Base-by-base conservation (phyloP, 37 sponge, comb jelly and placozoan genomes). In the Oopsacas minuta region DNA sequence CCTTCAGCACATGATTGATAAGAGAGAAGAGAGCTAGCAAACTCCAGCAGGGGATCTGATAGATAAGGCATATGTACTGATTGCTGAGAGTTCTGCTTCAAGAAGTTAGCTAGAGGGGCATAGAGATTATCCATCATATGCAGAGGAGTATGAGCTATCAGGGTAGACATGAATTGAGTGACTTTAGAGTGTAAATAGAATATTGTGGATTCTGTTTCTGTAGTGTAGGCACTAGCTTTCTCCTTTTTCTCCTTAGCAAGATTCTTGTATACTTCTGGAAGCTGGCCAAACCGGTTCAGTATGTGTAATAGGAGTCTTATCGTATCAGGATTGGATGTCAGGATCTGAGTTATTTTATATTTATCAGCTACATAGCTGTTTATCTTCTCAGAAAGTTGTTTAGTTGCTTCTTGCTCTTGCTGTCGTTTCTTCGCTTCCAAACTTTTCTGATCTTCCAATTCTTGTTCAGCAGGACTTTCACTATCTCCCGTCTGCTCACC, bases 1-100 rank as follows among this genome's bases (percentile, higher is more conserved):
- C 75, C 75, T 34, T 61, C 75, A n/a, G 75, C 75, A n/a, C 75
- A 61, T 25, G 75, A 61, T 61, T 61, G 75, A 34, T 61, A 61
- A 3, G 75, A 61, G 75, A 61, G 75, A 3, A 61, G 75, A n/a
- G 75, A 5, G 22, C 30, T 61, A 25, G 75, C 75, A 34, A 61
- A 61, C 22, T 61, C 75, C 1, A 61, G 22, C 30, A 61, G 20
- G 22, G 75, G 28, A 34, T 61, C 75, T 7, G 75, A 61, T 12
- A 61, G 75, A n/a, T 61, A 61, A 34, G 75, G 75, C 75, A 61
- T 61, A 61, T 61, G 75, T 34, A 61, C 75, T 61, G 75, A 61
- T 34, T 61, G 75, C 75, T 61, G 75, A 12, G 75, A 61, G 22
- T 61, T 61, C 7, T 61, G 75, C 30, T 61, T 61, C 28, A 61